These are phyloP conservation scores for Chanos chanos DNA, from an alignment of 2,797 vertebrate genomes.

Conservation along the genomic window DNA sequence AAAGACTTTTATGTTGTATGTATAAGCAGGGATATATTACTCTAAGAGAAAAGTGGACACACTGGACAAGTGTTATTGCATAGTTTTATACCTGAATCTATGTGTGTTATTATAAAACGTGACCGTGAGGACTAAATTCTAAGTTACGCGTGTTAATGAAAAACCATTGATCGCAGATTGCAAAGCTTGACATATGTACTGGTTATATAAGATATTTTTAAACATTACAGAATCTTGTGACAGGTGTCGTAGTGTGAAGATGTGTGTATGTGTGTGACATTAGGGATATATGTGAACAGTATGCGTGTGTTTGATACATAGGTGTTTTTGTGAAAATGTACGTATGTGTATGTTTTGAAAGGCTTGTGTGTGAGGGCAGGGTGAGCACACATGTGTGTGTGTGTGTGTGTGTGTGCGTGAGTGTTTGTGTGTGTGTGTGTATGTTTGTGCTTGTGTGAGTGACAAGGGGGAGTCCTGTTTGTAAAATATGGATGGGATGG, in stretches of 20 bases:
- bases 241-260: slow-evolving; percentile 18
- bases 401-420: neutral
- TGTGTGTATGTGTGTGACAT: slow-evolving; percentile 6
- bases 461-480: too few species aligned
- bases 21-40: neutral
- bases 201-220: too few species aligned
- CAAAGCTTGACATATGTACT: slow-evolving; percentile 23
- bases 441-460: slow-evolving; percentile 4
- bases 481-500: slow-evolving; percentile 43
- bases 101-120: slow-evolving; percentile 26
- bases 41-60: neutral
- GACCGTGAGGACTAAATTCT: slow-evolving; percentile 17
- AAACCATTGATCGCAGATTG: slow-evolving; percentile 21
- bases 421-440: neutral
- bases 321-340: neutral
- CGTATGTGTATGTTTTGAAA: neutral
- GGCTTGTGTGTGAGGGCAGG: slow-evolving; percentile 11
- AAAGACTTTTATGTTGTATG: neutral
- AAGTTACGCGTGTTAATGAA: slow-evolving; percentile 23
- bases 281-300: neutral
- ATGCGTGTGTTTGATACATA: neutral
- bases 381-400: slow-evolving; percentile 13
- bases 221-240: neutral
- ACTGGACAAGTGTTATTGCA: slow-evolving; percentile 27
- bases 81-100: slow-evolving; percentile 23